These are phyloP conservation scores for Sturmia bella DNA, from an alignment of 2,888 invertebrate genomes.

Conservation along the genomic window DNA sequence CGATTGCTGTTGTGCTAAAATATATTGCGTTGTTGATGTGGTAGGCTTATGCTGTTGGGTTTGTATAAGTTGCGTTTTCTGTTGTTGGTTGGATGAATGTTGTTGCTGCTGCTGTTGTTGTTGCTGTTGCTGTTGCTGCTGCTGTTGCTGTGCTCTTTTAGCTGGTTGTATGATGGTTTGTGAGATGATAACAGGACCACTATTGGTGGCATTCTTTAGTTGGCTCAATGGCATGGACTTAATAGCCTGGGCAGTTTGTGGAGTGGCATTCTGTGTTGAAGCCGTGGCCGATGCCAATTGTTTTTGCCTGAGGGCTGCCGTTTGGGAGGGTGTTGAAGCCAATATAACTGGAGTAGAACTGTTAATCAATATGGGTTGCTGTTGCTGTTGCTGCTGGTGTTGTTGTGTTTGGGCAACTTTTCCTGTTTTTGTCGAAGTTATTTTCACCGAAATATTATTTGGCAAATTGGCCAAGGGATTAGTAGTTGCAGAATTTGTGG, in stretches of 20 bases:
- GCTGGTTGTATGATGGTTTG: slow-evolving; percentile 82
- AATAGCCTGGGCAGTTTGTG: slow-evolving; percentile 77
- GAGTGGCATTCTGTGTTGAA: slow-evolving; percentile 71
- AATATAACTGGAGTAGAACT: slow-evolving; percentile 80
- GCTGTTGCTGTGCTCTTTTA: slow-evolving; percentile 74
- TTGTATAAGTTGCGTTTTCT: slow-evolving; percentile 68
- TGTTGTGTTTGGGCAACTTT: slow-evolving; percentile 67
- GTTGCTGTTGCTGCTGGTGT: slow-evolving; percentile 73
- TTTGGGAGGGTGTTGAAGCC: slow-evolving; percentile 75
- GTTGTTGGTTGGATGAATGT: slow-evolving; percentile 71
- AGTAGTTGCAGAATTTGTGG: slow-evolving; percentile 70
- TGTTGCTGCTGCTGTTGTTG: slow-evolving; percentile 67
- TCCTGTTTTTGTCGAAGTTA: slow-evolving; percentile 78
- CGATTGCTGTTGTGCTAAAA: slow-evolving; percentile 75
- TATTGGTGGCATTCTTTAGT: slow-evolving; percentile 78
- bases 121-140: slow-evolving; percentile 64
- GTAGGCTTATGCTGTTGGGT: slow-evolving; percentile 64
- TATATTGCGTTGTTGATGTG: slow-evolving; percentile 76
- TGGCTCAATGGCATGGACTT: slow-evolving; percentile 80
- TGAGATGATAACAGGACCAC: slow-evolving; percentile 81
- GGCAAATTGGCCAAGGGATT: slow-evolving; percentile 79
- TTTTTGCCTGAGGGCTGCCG: slow-evolving; percentile 76
- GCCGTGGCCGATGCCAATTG: slow-evolving; percentile 71
- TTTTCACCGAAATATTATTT: slow-evolving; percentile 80
- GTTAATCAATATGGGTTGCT: slow-evolving; percentile 78